Percentiles rank a stretch among this genome's conserved stretches.
phyloP scores from a whole-genome alignment of 2,888 invertebrate genomes.

The Stenoptilia bipunctidactyla region DNA sequence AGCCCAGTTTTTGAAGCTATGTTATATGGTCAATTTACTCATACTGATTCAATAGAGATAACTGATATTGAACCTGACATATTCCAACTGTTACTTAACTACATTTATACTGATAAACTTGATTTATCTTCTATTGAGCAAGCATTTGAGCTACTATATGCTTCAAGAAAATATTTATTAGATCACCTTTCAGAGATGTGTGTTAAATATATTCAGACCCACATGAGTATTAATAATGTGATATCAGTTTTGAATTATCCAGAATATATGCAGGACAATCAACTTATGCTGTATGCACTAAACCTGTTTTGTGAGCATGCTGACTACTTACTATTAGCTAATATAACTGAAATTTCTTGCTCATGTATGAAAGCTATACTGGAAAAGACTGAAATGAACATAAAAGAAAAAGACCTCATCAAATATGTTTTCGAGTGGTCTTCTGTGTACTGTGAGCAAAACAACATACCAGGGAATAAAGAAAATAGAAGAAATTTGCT shows the following conservation, averaged over 20 bases:
- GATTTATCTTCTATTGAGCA: constrained; percentile 65
- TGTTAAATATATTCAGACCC: constrained; percentile 61
- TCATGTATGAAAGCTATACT: constrained; percentile 62
- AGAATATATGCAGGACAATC: constrained; percentile 68
- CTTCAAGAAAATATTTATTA: constrained; percentile 76
- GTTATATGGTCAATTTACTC: constrained; percentile 74
- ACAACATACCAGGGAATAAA: constrained; percentile 37
- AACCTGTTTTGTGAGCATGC: constrained; percentile 70
- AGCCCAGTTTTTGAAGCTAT: constrained; percentile 79
- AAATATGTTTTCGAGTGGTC: constrained; percentile 70
- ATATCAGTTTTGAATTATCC: constrained; percentile 73
- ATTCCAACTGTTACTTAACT: constrained; percentile 73
- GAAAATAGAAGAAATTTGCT: constrained; percentile 55
- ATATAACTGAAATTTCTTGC: constrained; percentile 56
- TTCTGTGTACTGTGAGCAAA: constrained; percentile 54
- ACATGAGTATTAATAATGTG: constrained; percentile 70
- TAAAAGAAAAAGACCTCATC: constrained; percentile 64
- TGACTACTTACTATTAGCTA: constrained; percentile 59
- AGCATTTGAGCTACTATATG: constrained; percentile 74
- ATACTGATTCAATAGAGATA: constrained; percentile 55
- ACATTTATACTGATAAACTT: constrained; percentile 73
- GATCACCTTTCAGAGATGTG: constrained; percentile 63
- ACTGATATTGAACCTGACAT: constrained; percentile 72
- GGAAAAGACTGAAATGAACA: constrained; percentile 59
- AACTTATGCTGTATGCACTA: constrained; percentile 60